Conservation (phyloP, 2,797 vertebrate genomes). For the Caiman crocodilus region DNA sequence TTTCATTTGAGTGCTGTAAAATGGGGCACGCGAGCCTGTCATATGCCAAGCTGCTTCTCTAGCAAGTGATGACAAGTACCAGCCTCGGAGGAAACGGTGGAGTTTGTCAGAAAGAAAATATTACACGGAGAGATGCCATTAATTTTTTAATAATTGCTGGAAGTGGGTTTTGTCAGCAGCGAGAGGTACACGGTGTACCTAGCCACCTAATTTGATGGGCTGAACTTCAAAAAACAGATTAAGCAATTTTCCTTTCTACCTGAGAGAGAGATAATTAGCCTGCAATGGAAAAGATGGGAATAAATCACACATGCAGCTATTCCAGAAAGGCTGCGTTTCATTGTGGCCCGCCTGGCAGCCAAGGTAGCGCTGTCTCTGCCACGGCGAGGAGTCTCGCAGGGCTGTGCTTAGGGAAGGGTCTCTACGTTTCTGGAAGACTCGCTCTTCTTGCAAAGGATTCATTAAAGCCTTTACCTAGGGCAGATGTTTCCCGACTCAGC, state of each 20-base stretch:
- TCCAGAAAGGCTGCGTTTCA: constrained; percentile 63
- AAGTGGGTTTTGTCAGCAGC: constrained; percentile 7
- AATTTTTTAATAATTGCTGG: constrained; percentile 47
- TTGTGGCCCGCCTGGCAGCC: constrained; percentile 27
- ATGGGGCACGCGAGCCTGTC: constrained; percentile 17
- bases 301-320: constrained; percentile 53
- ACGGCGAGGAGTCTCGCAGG: neutral
- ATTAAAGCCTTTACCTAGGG: neutral
- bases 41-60: constrained; percentile 31
- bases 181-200: neutral
- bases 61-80: constrained; percentile 61
- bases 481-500: neutral
- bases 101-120: constrained; percentile 55
- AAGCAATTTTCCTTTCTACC: constrained; percentile 47
- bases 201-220: constrained; percentile 65
- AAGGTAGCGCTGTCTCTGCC: constrained; percentile 51
- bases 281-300: constrained; percentile 60
- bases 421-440: constrained; percentile 38
- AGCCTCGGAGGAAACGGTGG: constrained; percentile 47
- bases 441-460: constrained; percentile 10
- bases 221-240: constrained; percentile 70
- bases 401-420: constrained; percentile 33
- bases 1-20: constrained; percentile 38
- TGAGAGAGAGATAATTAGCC: constrained; percentile 75
- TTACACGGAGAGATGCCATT: constrained; percentile 26